Base-by-base conservation (phyloP, 2,113 vertebrate species). In the Chaetops frenatus region DNA sequence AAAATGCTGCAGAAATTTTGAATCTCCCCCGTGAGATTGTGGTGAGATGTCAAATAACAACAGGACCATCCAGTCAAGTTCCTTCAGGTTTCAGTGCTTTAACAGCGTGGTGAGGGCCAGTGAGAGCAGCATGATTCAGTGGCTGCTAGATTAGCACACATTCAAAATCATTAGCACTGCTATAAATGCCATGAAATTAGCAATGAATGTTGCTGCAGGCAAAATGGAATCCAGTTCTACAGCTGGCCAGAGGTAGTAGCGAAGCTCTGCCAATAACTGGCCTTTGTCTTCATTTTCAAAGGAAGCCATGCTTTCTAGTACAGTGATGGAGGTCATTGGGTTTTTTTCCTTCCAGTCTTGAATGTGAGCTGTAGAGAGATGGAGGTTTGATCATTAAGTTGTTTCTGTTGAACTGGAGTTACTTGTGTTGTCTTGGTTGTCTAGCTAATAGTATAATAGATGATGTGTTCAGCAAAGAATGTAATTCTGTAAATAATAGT, bases 81-180 rank as follows among this genome's bases (percentile, higher is more conserved):
- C 29, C 20, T 86, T 38, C 23, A 33, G 29, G 35, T 80, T 70
- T 47, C 57, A 11, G 8, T 36, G 38, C 28, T 11, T 11, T 60
- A 56, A 12, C 12, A 51, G 69, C 0, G 0, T 12, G 44, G 12
- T 57, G 77, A n/a, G 18, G n/a, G 19, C 24, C 33, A 36, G 24
- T 33, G n/a, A 42, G 15, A 64, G 57, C n/a, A 50, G 67, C 15
- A 2, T 18, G 28, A 6, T 57, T 83, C 47, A 45, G 22, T 29
- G 62, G 35, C 38, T 5, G 2, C 35, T 60, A 12, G 14, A 31
- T 66, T 1, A 72, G 35, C 2, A 1, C 33, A 4, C 29, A 15
- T 62, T 89, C 47, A 77, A 10, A 72, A 36, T 80, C 20, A 36
- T 53, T 56, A 61, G 29, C 1, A 0, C 16, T 65, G 23, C 58